These are phyloP conservation scores for Lathamus discolor DNA, from an alignment of 2,113 vertebrate species.

Conservation along the genomic window DNA sequence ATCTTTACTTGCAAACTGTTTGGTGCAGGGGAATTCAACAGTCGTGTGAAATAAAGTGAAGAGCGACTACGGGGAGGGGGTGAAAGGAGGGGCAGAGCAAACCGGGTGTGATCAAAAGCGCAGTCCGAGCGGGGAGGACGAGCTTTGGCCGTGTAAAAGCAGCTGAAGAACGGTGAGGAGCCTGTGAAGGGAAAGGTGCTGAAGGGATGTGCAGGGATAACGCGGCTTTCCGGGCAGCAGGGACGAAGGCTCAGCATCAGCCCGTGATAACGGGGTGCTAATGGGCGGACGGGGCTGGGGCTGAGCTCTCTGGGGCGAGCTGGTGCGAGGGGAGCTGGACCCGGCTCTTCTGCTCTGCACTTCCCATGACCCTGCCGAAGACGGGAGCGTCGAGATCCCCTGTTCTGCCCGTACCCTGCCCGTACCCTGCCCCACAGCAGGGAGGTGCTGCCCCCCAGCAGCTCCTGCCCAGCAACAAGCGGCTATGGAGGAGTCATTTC, in stretches of 20 bases:
- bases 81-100: background rate
- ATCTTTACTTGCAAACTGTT: background rate
- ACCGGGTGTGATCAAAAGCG: background rate
- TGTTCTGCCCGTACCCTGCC: background rate
- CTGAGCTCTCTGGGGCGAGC: background rate
- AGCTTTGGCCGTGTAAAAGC: background rate
- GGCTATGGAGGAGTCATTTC: background rate
- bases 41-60: background rate
- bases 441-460: background rate
- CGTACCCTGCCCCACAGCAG: background rate
- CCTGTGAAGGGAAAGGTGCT: background rate
- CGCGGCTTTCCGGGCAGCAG: background rate
- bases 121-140: background rate
- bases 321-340: background rate
- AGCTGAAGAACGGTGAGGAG: background rate
- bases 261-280: background rate
- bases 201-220: background rate
- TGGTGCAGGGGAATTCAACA: background rate
- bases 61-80: too few relatives aligned
- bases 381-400: background rate
- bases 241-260: background rate
- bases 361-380: background rate
- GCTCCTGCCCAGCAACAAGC: background rate
- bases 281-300: background rate
- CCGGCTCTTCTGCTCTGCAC: rapidly evolving